These are phyloP conservation scores for Drosophila anomalipes DNA, from an alignment of 2,888 invertebrate genomes.

Conservation along the genomic window DNA sequence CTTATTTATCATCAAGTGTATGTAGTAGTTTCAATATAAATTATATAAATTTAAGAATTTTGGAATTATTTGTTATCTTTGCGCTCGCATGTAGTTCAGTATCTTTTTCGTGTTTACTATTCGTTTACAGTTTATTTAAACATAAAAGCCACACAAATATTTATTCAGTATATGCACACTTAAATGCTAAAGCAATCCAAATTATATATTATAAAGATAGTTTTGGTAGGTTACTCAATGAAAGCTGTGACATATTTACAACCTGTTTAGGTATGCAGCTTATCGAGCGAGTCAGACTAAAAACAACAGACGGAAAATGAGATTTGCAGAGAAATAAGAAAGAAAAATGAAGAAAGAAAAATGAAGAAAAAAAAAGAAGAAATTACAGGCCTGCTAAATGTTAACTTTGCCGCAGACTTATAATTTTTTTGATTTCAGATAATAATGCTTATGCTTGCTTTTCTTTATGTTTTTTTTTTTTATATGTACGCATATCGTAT, in stretches of 20 bases:
- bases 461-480: conserved; percentile 26
- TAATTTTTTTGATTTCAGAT: conserved; percentile 68
- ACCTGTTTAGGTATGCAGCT: conserved; percentile 28
- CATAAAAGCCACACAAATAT: conserved; percentile 47
- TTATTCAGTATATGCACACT: conserved; percentile 52
- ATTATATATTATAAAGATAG: conserved; percentile 17
- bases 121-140: conserved; percentile 50
- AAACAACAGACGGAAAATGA: conserved; percentile 30
- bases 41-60: conserved; percentile 72
- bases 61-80: conserved; percentile 65
- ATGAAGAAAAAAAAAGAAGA: conserved; percentile 42
- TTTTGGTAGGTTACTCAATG: conserved; percentile 30
- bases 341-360: conserved; percentile 4
- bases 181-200: conserved; percentile 54
- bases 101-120: conserved; percentile 18
- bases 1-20: conserved; percentile 26
- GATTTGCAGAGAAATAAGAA: conserved; percentile 1
- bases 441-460: conserved; percentile 47
- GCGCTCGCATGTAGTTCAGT: conserved; percentile 57
- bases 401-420: conserved; percentile 44
- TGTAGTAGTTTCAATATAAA: conserved; percentile 50
- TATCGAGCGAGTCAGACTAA: conserved; percentile 14
- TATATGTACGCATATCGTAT: conserved; percentile 37
- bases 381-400: conserved; percentile 42
- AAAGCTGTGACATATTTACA: conserved; percentile 54